Evolutionary conservation across 2,797 vertebrate species (phyloP), one percentile per base, ranked within the genome.

Genomic region (Mus minutoides): DNA sequence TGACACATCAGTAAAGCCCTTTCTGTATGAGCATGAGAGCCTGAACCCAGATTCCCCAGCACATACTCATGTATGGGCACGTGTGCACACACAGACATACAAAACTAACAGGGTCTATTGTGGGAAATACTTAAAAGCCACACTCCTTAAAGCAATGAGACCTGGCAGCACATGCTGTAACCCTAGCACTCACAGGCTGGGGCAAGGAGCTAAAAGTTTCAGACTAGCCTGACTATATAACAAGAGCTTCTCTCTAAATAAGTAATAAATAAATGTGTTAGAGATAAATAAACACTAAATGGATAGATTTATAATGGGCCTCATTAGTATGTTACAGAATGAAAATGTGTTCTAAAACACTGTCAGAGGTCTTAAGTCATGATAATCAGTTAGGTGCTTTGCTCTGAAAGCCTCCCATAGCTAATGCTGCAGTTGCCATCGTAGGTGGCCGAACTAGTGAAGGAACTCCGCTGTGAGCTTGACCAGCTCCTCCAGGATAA

Each of bases 401-500:
- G 49, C 77, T 75, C 5, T 83, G 91, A 46, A 43, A 69, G n/a
- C 46, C 24, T 76, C 24, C 26, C 64, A 40, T 43, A 49, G 73
- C 94, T 92, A 71, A 69, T 10, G 34, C 6, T 0, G 2, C 0
- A 6, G 17, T 29, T 92, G 91, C 79, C 64, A 2, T 88, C 94
- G 9, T 79, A 99, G 99, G 99, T 99, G 94, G 99, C 99, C 0
- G 99, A 99, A 98, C 97, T 99, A 98, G 99, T 99, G 80, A 99
- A 99, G 76, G 99, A 99, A 98, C 98, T 99, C 95, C 99, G 99
- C 83, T 99, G 98, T 83, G 99, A 99, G 97, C 98, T 99, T 67
- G 99, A 99, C 98, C 99, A 99, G 98, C 99, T 99, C 31, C 98
- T 99, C 90, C 99, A 99, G 97, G 99, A 99, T 96, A 99, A 99